A percentile compares a stretch with the other conserved stretches of the same genome.
phyloP scores from a whole-genome alignment of 2,113 vertebrate genomes.

The Sander vitreus region DNA sequence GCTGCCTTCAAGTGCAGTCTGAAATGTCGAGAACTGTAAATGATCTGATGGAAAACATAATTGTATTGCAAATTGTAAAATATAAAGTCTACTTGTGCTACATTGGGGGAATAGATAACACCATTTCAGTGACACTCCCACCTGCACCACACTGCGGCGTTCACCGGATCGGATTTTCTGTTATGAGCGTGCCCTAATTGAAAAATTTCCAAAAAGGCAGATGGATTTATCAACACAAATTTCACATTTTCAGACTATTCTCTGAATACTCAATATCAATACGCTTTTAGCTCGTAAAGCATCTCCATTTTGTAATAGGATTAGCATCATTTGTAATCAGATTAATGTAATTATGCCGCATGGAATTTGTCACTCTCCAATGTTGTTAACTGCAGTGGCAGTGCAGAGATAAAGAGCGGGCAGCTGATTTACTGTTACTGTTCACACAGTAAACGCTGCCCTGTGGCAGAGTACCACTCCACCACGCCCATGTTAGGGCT shows the following conservation, averaged over 20 bases:
- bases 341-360: slow-evolving; percentile 62
- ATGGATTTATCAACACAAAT: not conserved
- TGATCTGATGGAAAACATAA: too few relatives aligned
- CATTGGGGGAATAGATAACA: too few relatives aligned
- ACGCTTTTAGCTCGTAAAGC: not conserved
- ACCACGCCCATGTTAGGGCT: slow-evolving; percentile 53
- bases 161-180: too few relatives aligned
- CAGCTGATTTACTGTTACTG: slow-evolving; percentile 66
- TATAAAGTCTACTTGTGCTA: too few relatives aligned
- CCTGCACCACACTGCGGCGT: too few relatives aligned
- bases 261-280: not conserved
- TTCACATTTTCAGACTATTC: slow-evolving; percentile 1
- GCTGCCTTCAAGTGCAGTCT: too few relatives aligned
- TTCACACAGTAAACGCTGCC: slow-evolving; percentile 47
- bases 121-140: too few relatives aligned
- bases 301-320: slow-evolving; percentile 46
- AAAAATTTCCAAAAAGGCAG: not conserved
- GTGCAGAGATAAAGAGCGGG: slow-evolving; percentile 54
- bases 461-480: slow-evolving; percentile 26
- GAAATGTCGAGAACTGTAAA: too few relatives aligned
- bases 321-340: slow-evolving; percentile 67
- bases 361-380: slow-evolving; percentile 65
- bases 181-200: not conserved
- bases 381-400: slow-evolving; percentile 60
- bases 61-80: too few relatives aligned